These are phyloP conservation scores for Laupala kohalensis DNA, from an alignment of 1,140 invertebrate species.

Conservation along the genomic window DNA sequence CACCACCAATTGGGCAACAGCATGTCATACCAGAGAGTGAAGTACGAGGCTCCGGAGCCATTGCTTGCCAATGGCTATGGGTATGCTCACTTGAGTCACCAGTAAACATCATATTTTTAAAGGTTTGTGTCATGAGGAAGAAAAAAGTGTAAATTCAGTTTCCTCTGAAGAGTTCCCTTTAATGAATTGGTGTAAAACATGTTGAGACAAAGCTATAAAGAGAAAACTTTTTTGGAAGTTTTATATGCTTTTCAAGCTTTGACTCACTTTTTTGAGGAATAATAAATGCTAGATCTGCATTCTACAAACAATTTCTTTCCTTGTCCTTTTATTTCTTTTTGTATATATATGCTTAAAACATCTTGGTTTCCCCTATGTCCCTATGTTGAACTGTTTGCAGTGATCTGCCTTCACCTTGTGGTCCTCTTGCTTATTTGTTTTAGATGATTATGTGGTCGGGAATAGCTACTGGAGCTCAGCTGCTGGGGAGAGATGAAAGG, in stretches of 20 bases:
- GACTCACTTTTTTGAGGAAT: background rate
- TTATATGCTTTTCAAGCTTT: background rate
- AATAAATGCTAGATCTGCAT: background rate
- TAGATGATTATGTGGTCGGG: conserved; percentile 12
- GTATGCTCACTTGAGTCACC: background rate
- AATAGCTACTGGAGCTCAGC: conserved; percentile 10
- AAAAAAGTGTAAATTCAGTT: no score
- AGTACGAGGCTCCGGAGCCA: background rate
- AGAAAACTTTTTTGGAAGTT: background rate
- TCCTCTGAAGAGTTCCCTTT: no score
- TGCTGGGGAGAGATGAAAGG: background rate
- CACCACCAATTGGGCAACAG: background rate
- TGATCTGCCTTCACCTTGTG: conserved; percentile 3
- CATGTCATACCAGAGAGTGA: background rate
- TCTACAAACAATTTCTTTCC: background rate
- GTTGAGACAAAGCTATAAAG: no score
- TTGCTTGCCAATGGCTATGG: background rate
- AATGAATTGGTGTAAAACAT: no score
- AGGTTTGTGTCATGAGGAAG: no score
- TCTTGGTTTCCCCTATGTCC: background rate
- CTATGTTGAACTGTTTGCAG: background rate
- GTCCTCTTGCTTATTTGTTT: conserved; percentile 9
- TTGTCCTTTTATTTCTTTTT: background rate
- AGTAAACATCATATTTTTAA: background rate
- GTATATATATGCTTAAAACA: background rate